Percentiles rank a stretch among this genome's conserved stretches.
These are phyloP conservation scores for Dione vanillae DNA, from an alignment of 2,888 invertebrate species.

Conservation along the genomic window DNA sequence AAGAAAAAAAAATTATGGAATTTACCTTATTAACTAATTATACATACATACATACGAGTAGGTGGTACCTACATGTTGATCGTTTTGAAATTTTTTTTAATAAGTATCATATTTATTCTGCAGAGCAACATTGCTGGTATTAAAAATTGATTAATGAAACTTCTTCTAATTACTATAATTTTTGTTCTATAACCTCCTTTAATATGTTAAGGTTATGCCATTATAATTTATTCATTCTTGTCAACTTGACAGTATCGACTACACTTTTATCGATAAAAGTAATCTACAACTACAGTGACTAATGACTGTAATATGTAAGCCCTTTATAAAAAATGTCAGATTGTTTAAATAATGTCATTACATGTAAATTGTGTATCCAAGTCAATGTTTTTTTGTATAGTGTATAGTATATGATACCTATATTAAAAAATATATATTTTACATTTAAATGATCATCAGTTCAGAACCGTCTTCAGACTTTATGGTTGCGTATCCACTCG, in stretches of 20 bases:
- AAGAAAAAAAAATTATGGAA: too few relatives aligned
- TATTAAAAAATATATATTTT: too few relatives aligned
- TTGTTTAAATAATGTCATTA: conserved; percentile 38
- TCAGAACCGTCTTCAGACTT: too few relatives aligned
- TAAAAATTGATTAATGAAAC: conserved; percentile 33
- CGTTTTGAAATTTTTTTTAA: too few relatives aligned
- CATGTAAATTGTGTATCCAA: conserved; percentile 13
- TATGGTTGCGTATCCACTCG: too few relatives aligned
- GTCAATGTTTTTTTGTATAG: conserved; percentile 5
- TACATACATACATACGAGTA: too few relatives aligned
- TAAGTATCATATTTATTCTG: background rate
- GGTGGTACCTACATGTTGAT: too few relatives aligned
- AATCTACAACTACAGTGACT: conserved; percentile 48
- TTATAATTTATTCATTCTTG: conserved; percentile 42
- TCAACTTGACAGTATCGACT: conserved; percentile 50
- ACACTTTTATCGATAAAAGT: conserved; percentile 49
- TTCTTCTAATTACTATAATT: conserved; percentile 34
- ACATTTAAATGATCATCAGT: background rate
- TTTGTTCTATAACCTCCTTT: conserved; percentile 30
- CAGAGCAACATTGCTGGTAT: conserved; percentile 8
- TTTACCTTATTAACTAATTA: too few relatives aligned
- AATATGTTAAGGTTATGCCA: conserved; percentile 30
- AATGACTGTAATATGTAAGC: conserved; percentile 47
- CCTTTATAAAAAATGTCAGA: conserved; percentile 41
- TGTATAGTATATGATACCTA: conserved; percentile 15